Evolutionary conservation across 2,113 vertebrate species (phyloP).

Genomic region (Xerus inauris): DNA sequence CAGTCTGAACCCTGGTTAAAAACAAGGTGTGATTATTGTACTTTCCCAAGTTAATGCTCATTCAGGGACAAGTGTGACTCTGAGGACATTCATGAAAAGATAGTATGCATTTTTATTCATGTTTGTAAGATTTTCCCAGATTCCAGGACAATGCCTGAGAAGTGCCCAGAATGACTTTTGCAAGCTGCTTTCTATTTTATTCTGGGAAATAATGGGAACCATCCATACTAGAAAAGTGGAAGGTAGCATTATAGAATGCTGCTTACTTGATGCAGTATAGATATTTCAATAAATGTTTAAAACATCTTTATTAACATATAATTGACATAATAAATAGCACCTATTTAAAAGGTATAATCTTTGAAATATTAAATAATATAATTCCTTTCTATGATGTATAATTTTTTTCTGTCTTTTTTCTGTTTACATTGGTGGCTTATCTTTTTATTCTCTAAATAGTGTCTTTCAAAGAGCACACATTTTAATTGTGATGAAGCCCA

Average conservation of each 20-base stretch:
- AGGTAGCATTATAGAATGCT: background rate
- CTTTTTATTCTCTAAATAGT: background rate
- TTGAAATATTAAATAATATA: background rate
- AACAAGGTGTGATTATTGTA: background rate
- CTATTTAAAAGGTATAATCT: background rate
- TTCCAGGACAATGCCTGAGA: background rate
- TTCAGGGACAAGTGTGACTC: background rate
- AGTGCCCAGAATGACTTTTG: constrained; percentile 37
- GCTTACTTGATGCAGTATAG: background rate
- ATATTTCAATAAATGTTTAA: constrained; percentile 4
- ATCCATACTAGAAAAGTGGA: background rate
- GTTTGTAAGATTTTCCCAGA: background rate
- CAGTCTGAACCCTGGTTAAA: constrained; percentile 2
- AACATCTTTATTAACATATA: background rate
- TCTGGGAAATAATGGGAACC: background rate
- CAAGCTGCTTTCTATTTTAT: constrained; percentile 35
- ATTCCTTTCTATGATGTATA: background rate
- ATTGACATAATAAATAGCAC: background rate
- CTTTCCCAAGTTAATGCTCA: background rate
- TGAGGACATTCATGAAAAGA: background rate
- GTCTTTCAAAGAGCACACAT: background rate
- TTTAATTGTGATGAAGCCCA: background rate
- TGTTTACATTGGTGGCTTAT: background rate
- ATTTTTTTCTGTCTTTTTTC: background rate
- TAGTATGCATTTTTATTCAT: background rate